These are phyloP conservation scores for Naso thynnoides DNA, from an alignment of 2,797 vertebrate genomes.

Conservation along the genomic window DNA sequence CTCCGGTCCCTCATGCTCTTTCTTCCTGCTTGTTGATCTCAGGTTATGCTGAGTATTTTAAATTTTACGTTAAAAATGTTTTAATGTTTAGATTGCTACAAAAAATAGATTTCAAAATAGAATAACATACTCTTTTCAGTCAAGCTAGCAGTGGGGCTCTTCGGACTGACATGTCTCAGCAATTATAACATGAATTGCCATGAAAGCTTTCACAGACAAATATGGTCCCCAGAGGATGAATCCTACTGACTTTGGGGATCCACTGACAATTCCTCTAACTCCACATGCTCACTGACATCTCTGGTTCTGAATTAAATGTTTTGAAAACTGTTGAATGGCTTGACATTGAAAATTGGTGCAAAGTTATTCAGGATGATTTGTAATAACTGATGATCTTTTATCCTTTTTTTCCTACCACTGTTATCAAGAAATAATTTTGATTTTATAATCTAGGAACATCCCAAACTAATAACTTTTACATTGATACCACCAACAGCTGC, in stretches of 20 bases:
- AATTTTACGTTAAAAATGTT: no score
- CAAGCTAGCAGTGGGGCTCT: neutral
- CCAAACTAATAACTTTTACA: no score
- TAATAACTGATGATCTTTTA: neutral
- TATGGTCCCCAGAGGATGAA: no score
- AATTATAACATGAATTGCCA: no score
- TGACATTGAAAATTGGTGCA: neutral
- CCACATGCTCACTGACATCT: neutral
- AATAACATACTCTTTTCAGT: neutral
- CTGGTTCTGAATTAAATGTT: neutral
- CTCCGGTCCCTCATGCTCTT: slow-evolving; percentile 28
- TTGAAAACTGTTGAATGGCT: neutral
- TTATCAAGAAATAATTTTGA: no score
- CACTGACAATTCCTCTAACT: neutral
- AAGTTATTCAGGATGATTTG: neutral
- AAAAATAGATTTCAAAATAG: neutral
- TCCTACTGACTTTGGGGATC: no score
- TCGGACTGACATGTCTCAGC: neutral
- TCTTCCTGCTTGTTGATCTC: slow-evolving; percentile 37
- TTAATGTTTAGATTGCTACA: no score
- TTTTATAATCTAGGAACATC: no score
- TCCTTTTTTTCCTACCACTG: no score
- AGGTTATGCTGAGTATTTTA: slow-evolving; percentile 1
- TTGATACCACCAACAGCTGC: neutral
- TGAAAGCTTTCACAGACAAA: no score